Evolutionary conservation across 2,888 invertebrate genomes (phyloP).

Genomic region (Sarcophaga variegata): DNA sequence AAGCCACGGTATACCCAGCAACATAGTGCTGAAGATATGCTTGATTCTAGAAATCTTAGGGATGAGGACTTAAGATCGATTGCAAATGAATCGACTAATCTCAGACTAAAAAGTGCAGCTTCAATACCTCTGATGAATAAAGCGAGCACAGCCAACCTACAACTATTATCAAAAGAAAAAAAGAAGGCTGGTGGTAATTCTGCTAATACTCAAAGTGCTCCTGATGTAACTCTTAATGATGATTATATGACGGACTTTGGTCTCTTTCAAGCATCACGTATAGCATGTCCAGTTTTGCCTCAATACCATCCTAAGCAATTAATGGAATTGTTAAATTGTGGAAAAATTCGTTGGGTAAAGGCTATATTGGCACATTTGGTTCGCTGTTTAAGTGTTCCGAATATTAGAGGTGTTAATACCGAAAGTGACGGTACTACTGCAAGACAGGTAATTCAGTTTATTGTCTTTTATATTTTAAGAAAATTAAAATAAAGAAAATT

Average conservation of each 20-base stretch:
- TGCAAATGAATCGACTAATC: constrained; percentile 86
- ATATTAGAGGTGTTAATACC: constrained; percentile 81
- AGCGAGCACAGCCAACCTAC: constrained; percentile 92
- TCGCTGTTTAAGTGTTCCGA: constrained; percentile 87
- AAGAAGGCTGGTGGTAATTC: constrained; percentile 83
- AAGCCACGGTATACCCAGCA: constrained; percentile 84
- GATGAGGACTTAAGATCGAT: constrained; percentile 87
- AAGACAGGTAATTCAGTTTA: constrained; percentile 58
- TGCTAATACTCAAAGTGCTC: constrained; percentile 73
- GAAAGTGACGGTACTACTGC: constrained; percentile 84
- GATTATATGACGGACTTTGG: constrained; percentile 97
- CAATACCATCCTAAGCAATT: constrained; percentile 99
- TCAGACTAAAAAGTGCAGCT: constrained; percentile 87
- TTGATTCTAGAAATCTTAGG: constrained; percentile 87
- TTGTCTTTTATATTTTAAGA: constrained; percentile 8
- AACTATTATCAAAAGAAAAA: constrained; percentile 89
- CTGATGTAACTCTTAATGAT: constrained; percentile 80
- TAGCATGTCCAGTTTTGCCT: constrained; percentile 98
- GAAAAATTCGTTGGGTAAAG: constrained; percentile 98
- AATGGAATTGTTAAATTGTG: constrained; percentile 98
- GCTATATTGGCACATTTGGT: constrained; percentile 98
- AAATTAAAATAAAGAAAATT: background rate
- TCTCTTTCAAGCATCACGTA: constrained; percentile 97
- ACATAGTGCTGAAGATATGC: constrained; percentile 86
- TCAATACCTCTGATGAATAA: constrained; percentile 92